Base-by-base conservation (phyloP, 2,113 vertebrate species). In the Chauna torquata region DNA sequence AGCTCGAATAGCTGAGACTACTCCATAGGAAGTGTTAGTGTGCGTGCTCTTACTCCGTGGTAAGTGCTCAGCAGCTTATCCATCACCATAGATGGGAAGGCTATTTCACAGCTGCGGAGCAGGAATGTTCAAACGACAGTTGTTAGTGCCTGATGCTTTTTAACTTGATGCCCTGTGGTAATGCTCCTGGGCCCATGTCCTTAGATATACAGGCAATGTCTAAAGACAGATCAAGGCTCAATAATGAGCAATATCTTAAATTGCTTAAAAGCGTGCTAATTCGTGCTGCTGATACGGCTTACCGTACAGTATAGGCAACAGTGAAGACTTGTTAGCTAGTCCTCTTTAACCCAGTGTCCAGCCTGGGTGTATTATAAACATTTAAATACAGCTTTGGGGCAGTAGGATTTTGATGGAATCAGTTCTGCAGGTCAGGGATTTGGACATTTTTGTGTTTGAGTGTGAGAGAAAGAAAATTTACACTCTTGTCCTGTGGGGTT, bases 1-100 rank as follows among this genome's bases (percentile, higher is more conserved):
- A 91, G 32, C 27, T 75, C 30, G 50, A 82, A 40, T 42, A 78
- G 5, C n/a, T 66, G 9, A 0, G 25, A 1, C 27, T 2, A 1
- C 16, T 71, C 66, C 47, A 3, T 1, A 1, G 58, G 86, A 80
- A 1, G 5, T 5, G 57, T 30, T 22, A 8, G 2, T 6, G 47
- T 55, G 40, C 2, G 0, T n/a, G 38, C 52, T 86, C 12, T 23
- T 38, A 23, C 50, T 44, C 14, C 1, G 0, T 13, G 49, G 34
- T 19, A 2, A 1, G 8, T 42, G 54, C 85, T 59, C 34, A 8
- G 76, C 66, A 28, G 66, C 50, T 79, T 25, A 3, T 24, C 76
- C 32, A 0, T 44, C 0, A 2, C 82, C 7, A 4, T 38, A 30
- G 36, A 34, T 44, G 76, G 62, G 76, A 42, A 93, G 88, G n/a